phyloP scores from a whole-genome alignment of 1,140 invertebrate species.

The Dinoponera quadriceps region DNA sequence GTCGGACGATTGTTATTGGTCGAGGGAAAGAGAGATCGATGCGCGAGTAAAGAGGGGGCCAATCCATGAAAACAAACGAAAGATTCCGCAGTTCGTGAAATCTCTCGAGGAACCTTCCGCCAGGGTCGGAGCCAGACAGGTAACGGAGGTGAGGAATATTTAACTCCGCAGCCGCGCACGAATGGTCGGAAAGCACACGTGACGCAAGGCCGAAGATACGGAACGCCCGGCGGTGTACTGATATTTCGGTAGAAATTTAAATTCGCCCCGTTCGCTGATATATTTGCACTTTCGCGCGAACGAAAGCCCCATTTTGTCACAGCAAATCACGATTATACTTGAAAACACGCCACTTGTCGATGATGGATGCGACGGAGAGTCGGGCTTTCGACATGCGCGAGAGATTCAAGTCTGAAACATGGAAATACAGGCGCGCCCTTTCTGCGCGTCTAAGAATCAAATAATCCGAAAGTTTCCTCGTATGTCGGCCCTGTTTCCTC shows the following conservation, averaged over 20 bases:
- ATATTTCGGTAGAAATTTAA: neutral
- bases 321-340: neutral
- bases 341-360: no score
- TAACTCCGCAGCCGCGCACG: neutral
- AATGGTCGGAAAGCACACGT: neutral
- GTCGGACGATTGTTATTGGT: conserved; percentile 47
- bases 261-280: neutral
- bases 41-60: conserved; percentile 35
- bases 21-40: conserved; percentile 36
- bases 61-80: conserved; percentile 59
- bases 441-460: neutral
- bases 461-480: conserved; percentile 28
- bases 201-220: neutral
- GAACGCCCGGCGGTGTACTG: neutral
- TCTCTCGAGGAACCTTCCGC: conserved; percentile 17
- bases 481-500: conserved; percentile 17
- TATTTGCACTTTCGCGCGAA: neutral
- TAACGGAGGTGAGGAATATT: conserved; percentile 8
- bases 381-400: no score
- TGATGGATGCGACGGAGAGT: no score
- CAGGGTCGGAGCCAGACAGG: conserved; percentile 17
- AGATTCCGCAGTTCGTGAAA: conserved; percentile 42
- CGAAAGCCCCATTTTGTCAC: neutral
- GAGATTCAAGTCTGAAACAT: no score
- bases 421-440: no score